A percentile compares a stretch with the other conserved stretches of the same genome.
These are phyloP conservation scores for Exocentrus adspersus DNA, from an alignment of 2,888 invertebrate genomes.

Conservation along the genomic window DNA sequence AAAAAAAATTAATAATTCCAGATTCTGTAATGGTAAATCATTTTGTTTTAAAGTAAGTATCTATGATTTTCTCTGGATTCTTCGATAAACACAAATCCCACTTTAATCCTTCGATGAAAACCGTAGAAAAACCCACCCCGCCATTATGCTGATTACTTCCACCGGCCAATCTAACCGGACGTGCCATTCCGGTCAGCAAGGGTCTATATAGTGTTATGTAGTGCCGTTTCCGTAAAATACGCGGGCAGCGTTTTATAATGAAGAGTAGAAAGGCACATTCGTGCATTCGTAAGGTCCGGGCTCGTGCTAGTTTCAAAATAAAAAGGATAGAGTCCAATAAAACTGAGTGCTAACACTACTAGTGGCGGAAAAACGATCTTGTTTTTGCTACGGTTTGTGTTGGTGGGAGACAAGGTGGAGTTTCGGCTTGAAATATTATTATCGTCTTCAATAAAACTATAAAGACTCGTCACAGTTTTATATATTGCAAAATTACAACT, in stretches of 20 bases:
- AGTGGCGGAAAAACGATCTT: constrained; percentile 19
- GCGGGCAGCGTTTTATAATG: constrained; percentile 58
- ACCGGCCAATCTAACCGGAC: constrained; percentile 34
- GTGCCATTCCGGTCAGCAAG: constrained; percentile 52
- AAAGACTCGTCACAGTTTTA: too few species aligned
- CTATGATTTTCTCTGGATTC: too few species aligned
- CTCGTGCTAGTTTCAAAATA: constrained; percentile 54
- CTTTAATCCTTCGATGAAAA: not conserved
- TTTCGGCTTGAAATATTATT: not conserved
- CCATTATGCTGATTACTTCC: constrained; percentile 47
- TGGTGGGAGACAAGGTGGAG: not conserved
- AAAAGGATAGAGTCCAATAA: constrained; percentile 59
- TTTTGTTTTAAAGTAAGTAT: too few species aligned
- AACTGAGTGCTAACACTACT: constrained; percentile 57
- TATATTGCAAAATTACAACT: too few species aligned
- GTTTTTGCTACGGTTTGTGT: not conserved
- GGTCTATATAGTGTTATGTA: constrained; percentile 58
- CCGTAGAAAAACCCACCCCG: not conserved
- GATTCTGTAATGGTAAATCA: too few species aligned
- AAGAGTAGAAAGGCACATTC: constrained; percentile 59
- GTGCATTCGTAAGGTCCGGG: constrained; percentile 53
- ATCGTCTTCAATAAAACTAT: not conserved
- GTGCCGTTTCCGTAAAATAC: constrained; percentile 57
- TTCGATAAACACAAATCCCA: not conserved
- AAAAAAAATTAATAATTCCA: too few species aligned